These are phyloP conservation scores for Margarornis squamiger DNA, from an alignment of 2,797 vertebrate genomes.

Conservation along the genomic window DNA sequence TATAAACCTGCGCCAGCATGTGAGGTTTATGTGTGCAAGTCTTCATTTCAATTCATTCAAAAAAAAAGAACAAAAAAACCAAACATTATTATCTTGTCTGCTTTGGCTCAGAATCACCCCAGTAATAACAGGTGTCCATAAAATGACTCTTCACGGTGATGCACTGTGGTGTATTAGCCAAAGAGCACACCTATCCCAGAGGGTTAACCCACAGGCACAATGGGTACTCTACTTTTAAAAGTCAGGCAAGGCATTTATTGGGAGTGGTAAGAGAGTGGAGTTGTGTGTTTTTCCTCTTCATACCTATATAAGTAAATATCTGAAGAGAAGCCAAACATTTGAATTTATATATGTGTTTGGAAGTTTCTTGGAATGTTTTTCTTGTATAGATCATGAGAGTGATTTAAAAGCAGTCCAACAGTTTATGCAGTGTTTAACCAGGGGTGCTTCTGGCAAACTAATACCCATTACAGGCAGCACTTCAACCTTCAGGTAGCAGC, in stretches of 20 bases:
- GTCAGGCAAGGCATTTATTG: neutral
- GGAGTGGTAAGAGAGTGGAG: neutral
- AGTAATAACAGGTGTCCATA: neutral
- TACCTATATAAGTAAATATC: neutral
- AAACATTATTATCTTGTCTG: neutral
- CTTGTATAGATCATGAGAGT: neutral
- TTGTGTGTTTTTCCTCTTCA: neutral
- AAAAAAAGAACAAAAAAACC: neutral
- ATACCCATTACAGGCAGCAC: neutral
- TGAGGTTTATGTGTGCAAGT: neutral
- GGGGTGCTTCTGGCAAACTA: neutral
- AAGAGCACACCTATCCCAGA: neutral
- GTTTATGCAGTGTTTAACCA: conserved; percentile 13
- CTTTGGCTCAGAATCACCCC: neutral
- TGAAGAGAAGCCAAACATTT: neutral
- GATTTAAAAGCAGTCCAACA: neutral
- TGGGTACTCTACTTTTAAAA: neutral
- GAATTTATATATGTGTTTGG: neutral
- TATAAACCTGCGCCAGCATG: neutral
- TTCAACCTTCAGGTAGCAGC: neutral
- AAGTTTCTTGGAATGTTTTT: neutral
- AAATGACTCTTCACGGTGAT: neutral
- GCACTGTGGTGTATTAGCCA: neutral
- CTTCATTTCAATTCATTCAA: neutral
- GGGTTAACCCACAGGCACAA: neutral